phyloP scores from a whole-genome alignment of 1,140 invertebrate genomes.

The Ladona fulva region DNA sequence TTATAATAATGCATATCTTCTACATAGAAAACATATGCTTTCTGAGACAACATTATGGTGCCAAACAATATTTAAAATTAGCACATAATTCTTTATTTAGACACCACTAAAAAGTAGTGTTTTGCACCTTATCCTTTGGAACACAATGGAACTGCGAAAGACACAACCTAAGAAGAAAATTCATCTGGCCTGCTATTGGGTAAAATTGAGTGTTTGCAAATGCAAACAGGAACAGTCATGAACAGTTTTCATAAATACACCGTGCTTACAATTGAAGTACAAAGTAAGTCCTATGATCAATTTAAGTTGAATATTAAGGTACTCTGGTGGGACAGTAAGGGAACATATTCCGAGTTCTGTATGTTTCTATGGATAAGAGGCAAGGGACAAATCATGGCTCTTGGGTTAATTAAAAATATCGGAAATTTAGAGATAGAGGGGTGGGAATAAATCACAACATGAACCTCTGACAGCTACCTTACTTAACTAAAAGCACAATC shows the following conservation, averaged over 20 bases:
- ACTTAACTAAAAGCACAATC: slow-evolving; percentile 7
- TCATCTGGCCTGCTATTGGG: neutral
- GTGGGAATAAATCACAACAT: neutral
- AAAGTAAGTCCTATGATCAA: too few relatives aligned
- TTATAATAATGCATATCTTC: neutral
- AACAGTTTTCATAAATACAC: neutral
- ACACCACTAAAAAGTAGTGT: neutral
- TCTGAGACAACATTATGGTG: neutral
- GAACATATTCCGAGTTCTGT: too few relatives aligned
- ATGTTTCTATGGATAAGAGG: too few relatives aligned
- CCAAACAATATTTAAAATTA: neutral
- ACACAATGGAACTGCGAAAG: slow-evolving; percentile 4
- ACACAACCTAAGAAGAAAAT: neutral
- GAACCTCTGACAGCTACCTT: neutral
- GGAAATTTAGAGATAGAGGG: too few relatives aligned
- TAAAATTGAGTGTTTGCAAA: neutral
- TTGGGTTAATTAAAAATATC: too few relatives aligned
- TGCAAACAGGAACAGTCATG: neutral
- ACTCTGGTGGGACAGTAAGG: too few relatives aligned
- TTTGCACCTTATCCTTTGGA: neutral
- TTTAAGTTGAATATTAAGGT: too few relatives aligned
- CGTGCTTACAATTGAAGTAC: too few relatives aligned
- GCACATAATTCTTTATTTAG: neutral
- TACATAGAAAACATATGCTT: neutral
- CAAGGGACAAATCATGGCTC: too few relatives aligned